phyloP scores from a whole-genome alignment of 2,797 vertebrate genomes.

The Sphenodon punctatus region DNA sequence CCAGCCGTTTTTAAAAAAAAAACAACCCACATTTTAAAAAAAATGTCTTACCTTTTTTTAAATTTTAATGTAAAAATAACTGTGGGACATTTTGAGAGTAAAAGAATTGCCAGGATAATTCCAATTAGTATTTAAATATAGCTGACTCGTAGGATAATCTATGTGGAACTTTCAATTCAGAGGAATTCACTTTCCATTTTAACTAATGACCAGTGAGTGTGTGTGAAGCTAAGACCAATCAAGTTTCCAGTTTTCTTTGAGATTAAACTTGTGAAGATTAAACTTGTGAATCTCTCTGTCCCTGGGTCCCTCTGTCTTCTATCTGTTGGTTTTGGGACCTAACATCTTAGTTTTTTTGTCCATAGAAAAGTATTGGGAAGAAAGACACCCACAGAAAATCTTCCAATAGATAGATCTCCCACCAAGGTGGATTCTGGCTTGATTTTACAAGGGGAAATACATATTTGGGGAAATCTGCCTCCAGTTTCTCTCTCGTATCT shows the following conservation, averaged over 20 bases:
- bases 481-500: slow-evolving; percentile 10
- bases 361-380: background rate
- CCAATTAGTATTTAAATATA: background rate
- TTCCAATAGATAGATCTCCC: background rate
- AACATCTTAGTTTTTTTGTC: background rate
- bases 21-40: too few relatives aligned
- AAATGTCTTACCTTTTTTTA: background rate
- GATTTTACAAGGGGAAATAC: slow-evolving; percentile 54
- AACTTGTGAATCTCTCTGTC: slow-evolving; percentile 35
- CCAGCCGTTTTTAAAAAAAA: too few relatives aligned
- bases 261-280: slow-evolving; percentile 31
- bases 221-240: slow-evolving; percentile 24
- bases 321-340: slow-evolving; percentile 8
- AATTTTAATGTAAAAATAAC: background rate
- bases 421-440: slow-evolving; percentile 17
- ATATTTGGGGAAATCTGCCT: too few relatives aligned
- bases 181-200: background rate
- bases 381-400: background rate
- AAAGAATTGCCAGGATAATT: background rate
- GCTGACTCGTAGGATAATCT: background rate
- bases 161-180: too few relatives aligned
- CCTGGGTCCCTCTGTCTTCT: slow-evolving; percentile 21
- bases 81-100: background rate
- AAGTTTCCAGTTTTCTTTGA: slow-evolving; percentile 42
- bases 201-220: background rate